A percentile compares a stretch with the other conserved stretches of the same genome.
These are phyloP conservation scores for Mesodorylaimus sp. DNA, from an alignment of 2,888 invertebrate genomes.

Conservation along the genomic window DNA sequence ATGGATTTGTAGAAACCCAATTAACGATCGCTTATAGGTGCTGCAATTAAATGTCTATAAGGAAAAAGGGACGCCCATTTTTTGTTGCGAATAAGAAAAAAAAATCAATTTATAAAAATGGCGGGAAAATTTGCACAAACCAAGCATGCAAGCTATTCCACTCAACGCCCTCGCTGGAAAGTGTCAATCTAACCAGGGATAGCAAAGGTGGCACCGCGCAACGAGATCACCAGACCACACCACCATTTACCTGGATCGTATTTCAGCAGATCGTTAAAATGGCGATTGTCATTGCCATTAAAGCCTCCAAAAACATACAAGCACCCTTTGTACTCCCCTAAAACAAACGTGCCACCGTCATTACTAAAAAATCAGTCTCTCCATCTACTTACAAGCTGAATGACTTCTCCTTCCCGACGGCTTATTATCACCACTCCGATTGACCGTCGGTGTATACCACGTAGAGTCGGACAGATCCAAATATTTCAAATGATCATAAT, in stretches of 20 bases:
- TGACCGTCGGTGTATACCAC: slow-evolving; percentile 43
- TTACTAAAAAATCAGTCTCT: neutral
- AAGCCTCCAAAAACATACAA: slow-evolving; percentile 80
- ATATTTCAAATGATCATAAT: slow-evolving; percentile 50
- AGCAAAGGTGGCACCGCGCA: too few species aligned
- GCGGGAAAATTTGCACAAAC: too few species aligned
- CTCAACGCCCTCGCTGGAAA: too few species aligned
- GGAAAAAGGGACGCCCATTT: too few species aligned
- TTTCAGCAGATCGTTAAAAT: slow-evolving; percentile 63
- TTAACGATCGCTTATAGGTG: too few species aligned
- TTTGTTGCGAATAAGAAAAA: too few species aligned
- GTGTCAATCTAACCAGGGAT: too few species aligned
- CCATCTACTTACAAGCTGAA: neutral
- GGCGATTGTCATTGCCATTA: slow-evolving; percentile 53
- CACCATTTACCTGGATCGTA: slow-evolving; percentile 39
- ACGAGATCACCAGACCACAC: too few species aligned
- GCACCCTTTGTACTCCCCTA: slow-evolving; percentile 54
- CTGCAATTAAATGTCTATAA: too few species aligned
- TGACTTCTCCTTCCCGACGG: slow-evolving; percentile 18
- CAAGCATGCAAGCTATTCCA: too few species aligned
- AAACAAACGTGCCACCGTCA: slow-evolving; percentile 26
- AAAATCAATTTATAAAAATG: too few species aligned
- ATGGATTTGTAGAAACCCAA: too few species aligned
- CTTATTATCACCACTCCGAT: neutral
- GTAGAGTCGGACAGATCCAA: slow-evolving; percentile 49